Conservation (phyloP, 1,140 invertebrate genomes). For the Globodera ellingtonae region DNA sequence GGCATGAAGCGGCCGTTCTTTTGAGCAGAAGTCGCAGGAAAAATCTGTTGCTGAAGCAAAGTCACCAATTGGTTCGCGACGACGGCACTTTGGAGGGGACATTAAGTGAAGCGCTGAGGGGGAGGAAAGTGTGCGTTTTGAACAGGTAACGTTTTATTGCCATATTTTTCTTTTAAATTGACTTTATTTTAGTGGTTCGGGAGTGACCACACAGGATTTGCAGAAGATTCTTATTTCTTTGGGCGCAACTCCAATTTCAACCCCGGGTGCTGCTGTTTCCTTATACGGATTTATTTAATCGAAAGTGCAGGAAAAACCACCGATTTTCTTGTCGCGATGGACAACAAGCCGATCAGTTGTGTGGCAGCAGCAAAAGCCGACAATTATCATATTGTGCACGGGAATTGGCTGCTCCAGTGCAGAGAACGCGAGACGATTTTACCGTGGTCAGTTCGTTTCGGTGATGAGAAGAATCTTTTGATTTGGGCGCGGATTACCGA, state of each 20-base stretch:
- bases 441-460: conserved; percentile 30
- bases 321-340: conserved; percentile 45
- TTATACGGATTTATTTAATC: conserved; percentile 27
- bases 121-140: conserved; percentile 43
- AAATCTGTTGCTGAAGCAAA: conserved; percentile 26
- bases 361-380: conserved; percentile 32
- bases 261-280: conserved; percentile 33
- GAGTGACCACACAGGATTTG: conserved; percentile 26
- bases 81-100: conserved; percentile 6
- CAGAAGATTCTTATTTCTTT: conserved; percentile 37
- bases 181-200: not conserved
- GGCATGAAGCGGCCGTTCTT: conserved; percentile 33
- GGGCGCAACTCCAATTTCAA: conserved; percentile 41
- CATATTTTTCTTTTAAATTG: too few species aligned
- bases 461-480: too few species aligned
- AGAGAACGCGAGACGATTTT: conserved; percentile 31
- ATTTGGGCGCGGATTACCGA: not conserved
- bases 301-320: conserved; percentile 26
- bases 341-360: conserved; percentile 30
- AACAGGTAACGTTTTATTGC: conserved; percentile 2
- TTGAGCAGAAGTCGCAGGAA: conserved; percentile 27
- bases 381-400: conserved; percentile 36
- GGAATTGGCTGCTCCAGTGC: conserved; percentile 40
- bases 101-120: conserved; percentile 23
- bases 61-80: conserved; percentile 13